Evolutionary conservation across 2,888 invertebrate genomes (phyloP), one percentile per base, ranked within the genome.

Genomic region (Caenorhabditis sp.): DNA sequence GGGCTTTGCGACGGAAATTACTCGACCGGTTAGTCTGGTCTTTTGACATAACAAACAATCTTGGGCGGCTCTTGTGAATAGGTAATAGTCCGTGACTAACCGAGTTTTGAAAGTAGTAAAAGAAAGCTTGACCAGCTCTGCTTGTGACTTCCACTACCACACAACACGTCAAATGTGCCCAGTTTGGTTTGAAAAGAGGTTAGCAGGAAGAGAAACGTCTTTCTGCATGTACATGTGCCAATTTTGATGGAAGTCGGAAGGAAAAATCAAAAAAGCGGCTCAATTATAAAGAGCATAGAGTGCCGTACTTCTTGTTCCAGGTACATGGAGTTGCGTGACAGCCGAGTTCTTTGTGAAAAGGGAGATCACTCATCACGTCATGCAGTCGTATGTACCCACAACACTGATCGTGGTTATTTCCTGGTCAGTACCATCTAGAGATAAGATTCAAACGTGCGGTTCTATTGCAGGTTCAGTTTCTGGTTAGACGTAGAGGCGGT

Each of bases 401-500:
- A 93, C 93, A 26, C 91, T 94, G 28, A 89, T 89, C 40, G 89
- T 89, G 6, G 88, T 88, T 22, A 89, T 88, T 20, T 87, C 87
- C 0, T 88, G 88, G 88, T 86, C 51, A 65, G 44, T 26, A 20
- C n/a, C 8, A 24, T 11, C 9, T 11, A 22, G 20, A 32, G n/a
- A 4, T 9, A 53, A 11, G 37, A 2, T 1, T 1, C 44, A 65
- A 1, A n/a, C 9, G 5, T 40, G 11, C 40, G 18, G 11, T 4
- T 64, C 28, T 20, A 28, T 78, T 93, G 93, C 18, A 94, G 94
- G 94, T 93, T 93, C 61, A 93, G 93, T 58, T 94, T 93, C 90
- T 93, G 93, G 93, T 92, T 93, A 92, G 93, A 93, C 86, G 93
- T 93, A 40, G 93, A 93, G 85, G 93, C 93, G 0, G 93, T 93